Evolutionary conservation across 2,113 vertebrate species (phyloP), one percentile per base, ranked within the genome.

Genomic region (Nibea coibor): DNA sequence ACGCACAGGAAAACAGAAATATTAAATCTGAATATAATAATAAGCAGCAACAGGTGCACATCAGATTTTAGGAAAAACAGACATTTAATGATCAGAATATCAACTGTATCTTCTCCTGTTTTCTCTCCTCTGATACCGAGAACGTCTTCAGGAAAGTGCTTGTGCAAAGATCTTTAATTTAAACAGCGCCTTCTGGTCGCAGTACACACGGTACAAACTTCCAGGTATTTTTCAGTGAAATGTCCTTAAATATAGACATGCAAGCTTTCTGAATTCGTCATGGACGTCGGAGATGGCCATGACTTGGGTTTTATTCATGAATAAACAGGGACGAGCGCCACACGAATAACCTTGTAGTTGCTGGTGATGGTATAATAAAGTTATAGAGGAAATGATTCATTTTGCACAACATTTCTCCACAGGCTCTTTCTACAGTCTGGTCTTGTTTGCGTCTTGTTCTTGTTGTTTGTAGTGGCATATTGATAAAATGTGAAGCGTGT

Each of bases 401-500:
- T 61, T 84, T 14, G 64, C 42, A 73, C 72, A 80, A 77, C 35
- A 70, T 47, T 53, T 75, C 83, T 65, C 71, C 28, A 17, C 31
- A 59, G 76, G 28, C 69, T 84, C 50, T 61, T 63, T 51, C 64
- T 57, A 45, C 67, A 71, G 64, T 71, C 74, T 70, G 45, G 61
- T 67, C 62, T 58, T 76, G 20, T 78, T 72, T 79, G 62, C 63
- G 22, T 77, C 72, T 35, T 31, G 10, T 14, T 62, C 47, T 81
- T 14, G 69, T 71, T 72, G 51, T 84, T 85, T 62, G 42, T 72
- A 45, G 39, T 56, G 42, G 59, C 31, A 47, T 42, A 28, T 10
- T 24, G 70, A 82, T 85, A 84, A 83, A 90, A 81, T 47, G 56
- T 22, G 56, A 81, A 73, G 62, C 4, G 0, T 74, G 47, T 68